Evolutionary conservation across 1,140 invertebrate genomes (phyloP), one percentile per base, ranked within the genome.

Genomic region (Drosophila arawakana): DNA sequence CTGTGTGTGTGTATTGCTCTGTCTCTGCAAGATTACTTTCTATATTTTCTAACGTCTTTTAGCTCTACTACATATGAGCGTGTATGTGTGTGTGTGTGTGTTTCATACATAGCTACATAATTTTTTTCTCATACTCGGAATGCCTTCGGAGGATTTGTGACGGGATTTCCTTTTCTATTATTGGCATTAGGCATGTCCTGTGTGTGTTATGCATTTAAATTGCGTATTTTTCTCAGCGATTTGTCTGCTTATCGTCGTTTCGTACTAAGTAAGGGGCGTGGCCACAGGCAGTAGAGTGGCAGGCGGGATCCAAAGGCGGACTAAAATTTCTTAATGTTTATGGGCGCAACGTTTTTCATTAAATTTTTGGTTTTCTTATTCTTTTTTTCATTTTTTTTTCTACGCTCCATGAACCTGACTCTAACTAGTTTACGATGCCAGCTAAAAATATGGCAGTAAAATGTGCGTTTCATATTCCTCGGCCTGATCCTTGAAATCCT

Each of bases 191-290:
- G 88, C 90, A 91, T 92, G 90, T 91, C 91, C 91, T 92, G 80
- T 91, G 90, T 92, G 91, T 92, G 91, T 92, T 92, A 92, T 92
- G 91, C 91, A 92, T 92, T 92, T 92, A 92, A 92, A 92, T 92
- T 92, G 91, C 91, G 91, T 92, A 92, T 92, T 92, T 92, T 92
- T 92, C 88, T 91, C 85, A 91, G 84, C 90, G 86, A 91, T 91
- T 91, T 91, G 90, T 91, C 90, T 91, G 86, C 82, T 90, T 90
- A 90, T 90, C 84, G 85, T 81, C 84, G 84, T 66, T 21, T 68
- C 78, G 68, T 65, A 61, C 35, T 57, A 34, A 37, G 70, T 52
- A 50, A 52, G 44, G 78, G 49, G 55, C 60, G 49, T 18, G 62
- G 46, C 61, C 13, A 44, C 57, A 37, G 43, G 37, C 46, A 10